Conservation (phyloP, 1,140 invertebrate species). For the Ectropis grisescens region DNA sequence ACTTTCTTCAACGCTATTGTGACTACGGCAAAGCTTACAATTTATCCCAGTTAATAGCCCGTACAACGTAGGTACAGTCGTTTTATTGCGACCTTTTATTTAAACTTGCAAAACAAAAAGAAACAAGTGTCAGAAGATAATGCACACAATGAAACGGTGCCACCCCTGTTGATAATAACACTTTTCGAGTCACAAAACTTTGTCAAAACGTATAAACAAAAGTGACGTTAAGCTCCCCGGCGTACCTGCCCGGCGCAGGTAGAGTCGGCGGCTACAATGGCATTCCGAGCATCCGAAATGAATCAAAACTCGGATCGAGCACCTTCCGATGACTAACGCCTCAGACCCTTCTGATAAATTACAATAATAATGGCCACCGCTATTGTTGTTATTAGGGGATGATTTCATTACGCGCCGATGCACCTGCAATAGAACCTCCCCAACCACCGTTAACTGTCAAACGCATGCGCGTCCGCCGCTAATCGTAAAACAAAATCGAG, state of each 20-base stretch:
- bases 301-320: constrained; percentile 44
- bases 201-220: constrained; percentile 56
- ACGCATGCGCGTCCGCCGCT: constrained; percentile 17
- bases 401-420: constrained; percentile 41
- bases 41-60: constrained; percentile 9
- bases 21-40: constrained; percentile 1
- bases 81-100: no score
- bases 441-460: constrained; percentile 24
- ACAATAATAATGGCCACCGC: constrained; percentile 41
- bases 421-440: constrained; percentile 26
- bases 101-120: no score
- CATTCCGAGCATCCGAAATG: constrained; percentile 60
- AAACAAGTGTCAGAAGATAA: constrained; percentile 11
- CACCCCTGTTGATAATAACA: constrained; percentile 40
- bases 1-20: constrained; percentile 2
- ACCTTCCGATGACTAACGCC: constrained; percentile 24
- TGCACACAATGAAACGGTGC: constrained; percentile 15
- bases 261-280: constrained; percentile 45
- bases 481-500: constrained; percentile 4
- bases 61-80: no score
- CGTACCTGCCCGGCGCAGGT: constrained; percentile 28
- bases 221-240: constrained; percentile 9
- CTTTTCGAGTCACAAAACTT: constrained; percentile 30
- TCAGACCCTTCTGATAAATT: constrained; percentile 38
- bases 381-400: constrained; percentile 44